Percentiles rank a stretch among this genome's conserved stretches.
phyloP scores from a whole-genome alignment of 2,797 vertebrate species.

The Rallus crepitans region DNA sequence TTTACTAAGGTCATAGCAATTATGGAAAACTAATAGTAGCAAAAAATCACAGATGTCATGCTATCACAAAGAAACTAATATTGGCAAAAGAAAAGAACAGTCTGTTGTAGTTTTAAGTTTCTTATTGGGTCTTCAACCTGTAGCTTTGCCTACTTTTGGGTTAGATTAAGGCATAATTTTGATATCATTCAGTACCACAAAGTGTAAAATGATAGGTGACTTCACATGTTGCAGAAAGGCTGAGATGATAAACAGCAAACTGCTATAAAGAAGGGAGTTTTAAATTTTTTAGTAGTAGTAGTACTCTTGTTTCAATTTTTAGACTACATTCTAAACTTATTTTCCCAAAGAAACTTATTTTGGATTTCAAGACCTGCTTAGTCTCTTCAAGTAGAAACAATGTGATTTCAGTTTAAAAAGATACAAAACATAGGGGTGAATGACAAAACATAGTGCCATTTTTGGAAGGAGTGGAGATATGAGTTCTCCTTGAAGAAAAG shows the following conservation, averaged over 20 bases:
- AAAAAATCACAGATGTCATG: too few relatives aligned
- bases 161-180: neutral
- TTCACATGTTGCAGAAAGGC: fast-evolving
- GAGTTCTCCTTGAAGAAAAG: neutral
- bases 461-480: neutral
- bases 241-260: neutral
- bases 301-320: neutral
- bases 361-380: neutral
- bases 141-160: neutral
- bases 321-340: neutral
- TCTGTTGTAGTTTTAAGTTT: neutral
- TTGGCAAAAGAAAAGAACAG: neutral
- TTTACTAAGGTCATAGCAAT: too few relatives aligned
- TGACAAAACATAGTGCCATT: neutral
- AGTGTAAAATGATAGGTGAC: neutral
- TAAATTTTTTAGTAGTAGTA: neutral
- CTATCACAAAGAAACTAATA: neutral
- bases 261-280: neutral
- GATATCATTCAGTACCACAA: neutral
- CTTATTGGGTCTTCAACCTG: neutral
- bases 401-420: neutral
- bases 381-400: neutral
- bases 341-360: neutral
- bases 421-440: fast-evolving
- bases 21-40: too few relatives aligned